Base-by-base conservation (phyloP, 2,888 invertebrate genomes). In the Philonicus albiceps region DNA sequence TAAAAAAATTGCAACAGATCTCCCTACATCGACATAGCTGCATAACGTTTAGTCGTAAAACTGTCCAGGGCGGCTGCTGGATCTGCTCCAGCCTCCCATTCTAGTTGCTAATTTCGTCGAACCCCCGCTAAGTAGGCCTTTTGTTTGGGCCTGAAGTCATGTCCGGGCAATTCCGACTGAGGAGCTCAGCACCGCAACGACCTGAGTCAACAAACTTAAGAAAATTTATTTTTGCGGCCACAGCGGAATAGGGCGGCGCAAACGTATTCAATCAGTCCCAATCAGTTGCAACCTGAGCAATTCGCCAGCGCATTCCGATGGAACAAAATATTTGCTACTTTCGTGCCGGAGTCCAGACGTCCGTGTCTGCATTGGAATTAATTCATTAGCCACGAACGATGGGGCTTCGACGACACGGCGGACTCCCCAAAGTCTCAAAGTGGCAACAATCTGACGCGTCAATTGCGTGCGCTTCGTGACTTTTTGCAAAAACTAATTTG, bases 311-410 rank as follows among this genome's bases (percentile, higher is more conserved):
- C 72, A 84, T 84, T 84, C 84, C 73, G 22, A 72, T 73, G 40
- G 72, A n/a, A n/a, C 73, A 73, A 84, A 84, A 84, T 84, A 84
- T 73, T 43, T 30, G 84, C 73, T 22, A 43, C 31, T 84, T 73
- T 34, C 43, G 22, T 27, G 22, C 30, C 27, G 43, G 11, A 72
- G n/a, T 11, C 37, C n/a, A 34, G 40, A 73, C 40, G 30, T 84
- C 72, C 72, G n/a, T 22, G 84, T 73, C 84, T 84, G 84, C 84
- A 84, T 84, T 22, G 73, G 84, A 84, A 84, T 84, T 84, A 73
- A 73, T 84, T 84, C 84, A 84, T 84, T 84, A 84, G 27, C 40
- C 73, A 7, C 6, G 53, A 49, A 11, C 34, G 81, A 40, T 78
- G n/a, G 30, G 53, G 53, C 8, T 16, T 3, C 40, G 40, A 13